Base-by-base conservation (phyloP, 2,113 vertebrate genomes). In the Tychaedon coryphoeus region DNA sequence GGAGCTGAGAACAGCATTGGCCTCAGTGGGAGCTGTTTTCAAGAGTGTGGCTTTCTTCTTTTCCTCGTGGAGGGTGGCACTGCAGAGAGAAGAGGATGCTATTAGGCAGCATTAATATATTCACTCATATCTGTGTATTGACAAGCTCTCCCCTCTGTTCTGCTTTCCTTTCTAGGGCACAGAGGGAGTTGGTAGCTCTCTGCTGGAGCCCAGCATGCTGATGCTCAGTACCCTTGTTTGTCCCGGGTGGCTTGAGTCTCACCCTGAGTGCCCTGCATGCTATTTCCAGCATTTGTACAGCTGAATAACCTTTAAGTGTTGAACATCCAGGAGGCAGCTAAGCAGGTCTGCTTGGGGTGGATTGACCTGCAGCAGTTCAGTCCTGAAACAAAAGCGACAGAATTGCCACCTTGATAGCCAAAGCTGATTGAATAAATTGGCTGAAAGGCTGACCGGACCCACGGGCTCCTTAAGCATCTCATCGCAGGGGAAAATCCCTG, bases 361-460 rank as follows among this genome's bases (percentile, higher is more conserved):
- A 60, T 51, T 93, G 93, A 92, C 93, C 92, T 3, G 8, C 73
- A 82, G 81, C 75, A 69, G 72, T 53, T 88, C 61, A 50, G 76
- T 58, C 79, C 85, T 90, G 89, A 95, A 96, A 94, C 91, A 81
- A 89, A 94, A 91, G 82, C 2, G 58, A 87, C 8, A 0, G 64
- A 66, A 18, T 96, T 87, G 82, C 88, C 96, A 96, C 96, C 90
- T 94, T 40, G 81, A 86, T 94, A 76, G 79, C 86, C 79, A 18
- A 88, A 90, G 38, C 91, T 95, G 92, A 97, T 95, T 94, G 94
- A 93, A 91, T 86, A 96, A 96, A 97, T 96, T 96, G 96, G 93
- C 94, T 95, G 84, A 91, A 96, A 93, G 91, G 73, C 84, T 79
- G 92, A 29, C 69, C 0, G 10, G 65, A 72, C 82, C 29, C 6